Conservation (phyloP, 1,140 invertebrate species). For the Lepidurus arcticus region DNA sequence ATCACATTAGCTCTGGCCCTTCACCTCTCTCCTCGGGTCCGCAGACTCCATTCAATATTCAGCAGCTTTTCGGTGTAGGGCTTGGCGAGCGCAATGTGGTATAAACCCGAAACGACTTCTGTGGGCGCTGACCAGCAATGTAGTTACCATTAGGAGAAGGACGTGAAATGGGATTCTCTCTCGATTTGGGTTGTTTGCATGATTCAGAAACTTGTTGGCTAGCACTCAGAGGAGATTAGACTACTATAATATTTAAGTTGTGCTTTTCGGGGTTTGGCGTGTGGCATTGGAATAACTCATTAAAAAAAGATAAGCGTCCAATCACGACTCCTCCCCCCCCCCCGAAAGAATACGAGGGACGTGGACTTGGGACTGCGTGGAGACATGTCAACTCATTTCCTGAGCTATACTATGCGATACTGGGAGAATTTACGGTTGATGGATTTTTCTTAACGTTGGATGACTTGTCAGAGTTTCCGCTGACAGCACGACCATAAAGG, state of each 20-base stretch:
- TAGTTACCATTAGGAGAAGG: not conserved
- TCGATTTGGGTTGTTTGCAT: not conserved
- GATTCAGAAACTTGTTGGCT: not conserved
- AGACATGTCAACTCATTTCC: conserved; percentile 14
- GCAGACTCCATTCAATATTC: not conserved
- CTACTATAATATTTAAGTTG: not conserved
- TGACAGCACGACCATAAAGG: conserved; percentile 3
- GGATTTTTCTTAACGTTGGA: conserved; percentile 11
- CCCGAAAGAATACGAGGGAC: not conserved
- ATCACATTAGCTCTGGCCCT: not conserved
- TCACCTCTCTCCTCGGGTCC: not conserved
- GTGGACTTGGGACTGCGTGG: not conserved
- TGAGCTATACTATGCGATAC: not conserved
- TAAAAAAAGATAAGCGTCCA: not conserved
- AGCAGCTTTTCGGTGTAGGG: not conserved
- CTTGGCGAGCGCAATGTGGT: not conserved
- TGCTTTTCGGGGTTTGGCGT: not conserved
- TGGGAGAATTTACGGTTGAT: not conserved
- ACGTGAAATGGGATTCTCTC: not conserved
- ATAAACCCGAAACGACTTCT: not conserved
- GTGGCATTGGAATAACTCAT: not conserved
- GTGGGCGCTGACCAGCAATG: conserved; percentile 1
- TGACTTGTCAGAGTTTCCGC: conserved; percentile 15
- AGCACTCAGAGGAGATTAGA: conserved; percentile 3
- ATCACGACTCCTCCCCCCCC: not conserved